Evolutionary conservation across 2,797 vertebrate species (phyloP).

Genomic region (Gambusia yucatana): DNA sequence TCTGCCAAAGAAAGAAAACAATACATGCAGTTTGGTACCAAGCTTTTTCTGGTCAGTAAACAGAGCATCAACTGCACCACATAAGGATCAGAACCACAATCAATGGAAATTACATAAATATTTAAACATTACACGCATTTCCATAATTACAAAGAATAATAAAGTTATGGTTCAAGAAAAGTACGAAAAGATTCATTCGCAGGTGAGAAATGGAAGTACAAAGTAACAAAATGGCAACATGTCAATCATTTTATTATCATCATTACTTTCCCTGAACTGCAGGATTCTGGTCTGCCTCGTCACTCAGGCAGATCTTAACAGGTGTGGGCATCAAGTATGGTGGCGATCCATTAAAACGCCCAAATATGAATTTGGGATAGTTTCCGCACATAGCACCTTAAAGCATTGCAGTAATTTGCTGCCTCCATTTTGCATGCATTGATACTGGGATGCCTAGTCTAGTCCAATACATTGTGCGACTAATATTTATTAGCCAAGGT

Average conservation of each 20-base stretch:
- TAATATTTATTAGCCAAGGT: background rate
- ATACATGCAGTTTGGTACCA: background rate
- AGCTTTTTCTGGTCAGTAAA: background rate
- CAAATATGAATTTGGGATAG: background rate
- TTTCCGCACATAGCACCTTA: background rate
- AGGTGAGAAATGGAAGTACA: background rate
- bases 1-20: background rate
- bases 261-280: background rate
- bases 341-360: background rate
- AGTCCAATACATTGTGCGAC: background rate
- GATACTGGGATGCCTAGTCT: background rate
- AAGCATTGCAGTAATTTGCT: background rate
- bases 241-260: background rate
- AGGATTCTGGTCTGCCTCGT: background rate
- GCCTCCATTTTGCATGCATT: background rate
- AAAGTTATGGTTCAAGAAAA: background rate
- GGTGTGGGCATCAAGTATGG: no score
- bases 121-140: background rate
- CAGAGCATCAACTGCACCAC: background rate
- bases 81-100: background rate
- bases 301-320: background rate
- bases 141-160: background rate
- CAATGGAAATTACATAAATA: background rate
- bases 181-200: background rate
- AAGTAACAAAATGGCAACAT: background rate